A percentile compares a stretch with the other conserved stretches of the same genome.
These are phyloP conservation scores for Pimpla rufipes DNA, from an alignment of 2,888 invertebrate species.

Conservation along the genomic window DNA sequence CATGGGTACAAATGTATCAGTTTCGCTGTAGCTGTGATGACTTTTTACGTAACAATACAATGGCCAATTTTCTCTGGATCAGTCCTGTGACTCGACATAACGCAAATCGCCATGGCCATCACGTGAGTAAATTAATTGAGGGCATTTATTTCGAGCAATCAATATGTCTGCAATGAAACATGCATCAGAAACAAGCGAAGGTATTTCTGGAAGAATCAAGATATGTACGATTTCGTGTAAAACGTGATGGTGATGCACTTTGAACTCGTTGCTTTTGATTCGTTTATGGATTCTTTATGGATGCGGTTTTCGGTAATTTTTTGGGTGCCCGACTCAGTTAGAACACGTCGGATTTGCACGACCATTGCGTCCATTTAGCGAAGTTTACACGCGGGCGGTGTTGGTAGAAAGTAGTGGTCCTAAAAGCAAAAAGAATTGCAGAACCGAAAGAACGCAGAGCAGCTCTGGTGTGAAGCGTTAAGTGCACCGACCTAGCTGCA, in stretches of 20 bases:
- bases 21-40: too few relatives aligned
- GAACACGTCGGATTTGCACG: neutral
- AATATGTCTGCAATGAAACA: too few relatives aligned
- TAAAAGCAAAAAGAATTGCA: slow-evolving; percentile 48
- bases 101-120: too few relatives aligned
- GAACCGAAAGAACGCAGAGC: slow-evolving; percentile 42
- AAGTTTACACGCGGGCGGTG: neutral
- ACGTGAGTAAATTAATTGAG: too few relatives aligned
- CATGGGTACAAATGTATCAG: too few relatives aligned
- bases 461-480: slow-evolving; percentile 56
- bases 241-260: neutral
- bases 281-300: neutral
- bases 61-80: too few relatives aligned
- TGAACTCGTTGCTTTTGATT: neutral
- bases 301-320: neutral
- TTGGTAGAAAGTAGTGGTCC: slow-evolving; percentile 26
- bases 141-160: too few relatives aligned
- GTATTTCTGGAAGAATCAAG: neutral
- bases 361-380: neutral
- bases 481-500: slow-evolving; percentile 66
- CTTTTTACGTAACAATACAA: too few relatives aligned
- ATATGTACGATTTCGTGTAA: neutral
- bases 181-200: neutral
- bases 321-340: neutral
- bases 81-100: too few relatives aligned